Evolutionary conservation across 1,140 invertebrate species (phyloP).

Genomic region (Belonocnema kinseyi): DNA sequence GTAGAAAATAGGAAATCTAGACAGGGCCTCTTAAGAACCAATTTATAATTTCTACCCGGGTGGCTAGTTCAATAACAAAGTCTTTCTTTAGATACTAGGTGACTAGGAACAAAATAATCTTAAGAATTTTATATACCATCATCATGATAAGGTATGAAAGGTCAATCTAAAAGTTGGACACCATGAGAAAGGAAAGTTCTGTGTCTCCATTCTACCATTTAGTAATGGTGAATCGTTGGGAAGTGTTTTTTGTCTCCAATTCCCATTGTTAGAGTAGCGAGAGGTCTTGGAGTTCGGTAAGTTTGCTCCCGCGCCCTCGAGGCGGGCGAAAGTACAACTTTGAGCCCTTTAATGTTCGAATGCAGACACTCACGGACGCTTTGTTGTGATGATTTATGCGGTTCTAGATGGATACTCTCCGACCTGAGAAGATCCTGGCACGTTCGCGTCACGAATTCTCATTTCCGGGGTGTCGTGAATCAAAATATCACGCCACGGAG

Average conservation of each 20-base stretch:
- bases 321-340: conserved; percentile 22
- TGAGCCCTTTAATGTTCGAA: conserved; percentile 26
- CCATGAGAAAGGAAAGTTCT: conserved; percentile 28
- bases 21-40: too few species aligned
- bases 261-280: background rate
- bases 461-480: conserved; percentile 30
- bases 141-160: conserved; percentile 10
- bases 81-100: background rate
- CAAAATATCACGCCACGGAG: conserved; percentile 29
- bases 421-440: conserved; percentile 29
- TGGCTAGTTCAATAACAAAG: too few species aligned
- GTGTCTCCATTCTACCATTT: background rate
- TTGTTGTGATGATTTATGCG: conserved; percentile 23
- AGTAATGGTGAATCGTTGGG: conserved; percentile 24
- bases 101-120: background rate
- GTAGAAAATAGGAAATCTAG: too few species aligned
- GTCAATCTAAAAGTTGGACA: conserved; percentile 30
- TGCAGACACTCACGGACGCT: conserved; percentile 26
- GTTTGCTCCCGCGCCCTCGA: conserved; percentile 26
- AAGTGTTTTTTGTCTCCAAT: conserved; percentile 25
- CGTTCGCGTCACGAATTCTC: conserved; percentile 28
- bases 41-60: too few species aligned
- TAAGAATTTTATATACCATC: conserved; percentile 5
- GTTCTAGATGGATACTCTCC: conserved; percentile 24
- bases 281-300: background rate